These are phyloP conservation scores for Volucella inanis DNA, from an alignment of 2,888 invertebrate species.

Conservation along the genomic window DNA sequence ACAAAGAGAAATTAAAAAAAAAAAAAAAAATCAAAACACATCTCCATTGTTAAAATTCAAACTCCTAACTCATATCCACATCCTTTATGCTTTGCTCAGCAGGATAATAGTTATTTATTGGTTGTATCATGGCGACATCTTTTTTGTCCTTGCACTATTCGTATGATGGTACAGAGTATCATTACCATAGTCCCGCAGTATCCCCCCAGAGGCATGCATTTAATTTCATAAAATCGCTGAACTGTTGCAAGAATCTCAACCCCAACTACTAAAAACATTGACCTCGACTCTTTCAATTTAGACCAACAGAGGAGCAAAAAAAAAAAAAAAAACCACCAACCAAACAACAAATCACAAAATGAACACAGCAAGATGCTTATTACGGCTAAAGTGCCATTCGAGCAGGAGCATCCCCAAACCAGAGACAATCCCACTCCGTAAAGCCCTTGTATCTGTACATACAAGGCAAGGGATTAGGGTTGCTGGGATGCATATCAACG, in stretches of 20 bases:
- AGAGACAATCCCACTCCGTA: slow-evolving; percentile 35
- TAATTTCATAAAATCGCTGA: slow-evolving; percentile 62
- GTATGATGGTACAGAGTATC: slow-evolving; percentile 1
- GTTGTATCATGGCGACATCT: slow-evolving; percentile 61
- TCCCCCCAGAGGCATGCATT: slow-evolving; percentile 9
- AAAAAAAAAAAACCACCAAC: slow-evolving; percentile 23
- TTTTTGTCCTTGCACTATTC: slow-evolving; percentile 28
- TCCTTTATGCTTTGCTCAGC: slow-evolving; percentile 27
- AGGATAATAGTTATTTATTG: slow-evolving; percentile 62
- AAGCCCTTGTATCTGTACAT: slow-evolving; percentile 57
- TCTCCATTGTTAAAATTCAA: slow-evolving; percentile 27
- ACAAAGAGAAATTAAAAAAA: slow-evolving; percentile 39
- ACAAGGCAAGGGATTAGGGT: slow-evolving; percentile 63
- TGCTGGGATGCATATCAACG: slow-evolving; percentile 48
- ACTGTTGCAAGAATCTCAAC: slow-evolving; percentile 49
- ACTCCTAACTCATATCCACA: slow-evolving; percentile 14
- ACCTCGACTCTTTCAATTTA: slow-evolving; percentile 51
- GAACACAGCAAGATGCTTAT: slow-evolving; percentile 64
- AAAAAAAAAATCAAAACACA: neutral
- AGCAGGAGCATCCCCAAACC: neutral
- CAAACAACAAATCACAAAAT: slow-evolving; percentile 50
- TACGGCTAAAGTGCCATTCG: slow-evolving; percentile 50
- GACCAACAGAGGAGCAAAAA: slow-evolving; percentile 2
- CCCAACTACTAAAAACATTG: slow-evolving; percentile 60
- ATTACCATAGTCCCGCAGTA: slow-evolving; percentile 3